Evolutionary conservation across 2,888 invertebrate genomes (phyloP), one percentile per base, ranked within the genome.

Genomic region (Hirtodrosophila alboralis): DNA sequence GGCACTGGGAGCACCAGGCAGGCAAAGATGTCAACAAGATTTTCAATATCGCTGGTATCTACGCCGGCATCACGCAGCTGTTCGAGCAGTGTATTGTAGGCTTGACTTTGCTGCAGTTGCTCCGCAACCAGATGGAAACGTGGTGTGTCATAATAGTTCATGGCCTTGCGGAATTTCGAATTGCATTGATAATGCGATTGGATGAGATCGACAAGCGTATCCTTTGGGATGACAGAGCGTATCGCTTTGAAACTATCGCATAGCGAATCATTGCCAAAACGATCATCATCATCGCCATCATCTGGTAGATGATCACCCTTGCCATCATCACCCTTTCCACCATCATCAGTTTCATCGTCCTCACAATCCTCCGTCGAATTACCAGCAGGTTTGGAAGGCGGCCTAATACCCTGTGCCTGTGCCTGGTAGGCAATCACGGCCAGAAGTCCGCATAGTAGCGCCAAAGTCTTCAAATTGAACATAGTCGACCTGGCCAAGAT

Each of bases 231-330:
- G 8, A 70, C 16, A 8, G 30, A 59, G 7, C 86, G 69, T 9
- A 85, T 18, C 1, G 49, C 56, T 14, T 73, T 81, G 36, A 85
- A 81, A 9, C 47, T 44, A 0, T 7, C 3, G 9, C 87, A 85
- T 3, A 85, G 28, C 1, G 43, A 4, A 38, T 62, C 10, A 14
- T 43, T 38, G 13, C 56, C 45, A 13, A 38, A 28, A 3, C 31
- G 30, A 45, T 21, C 10, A 0, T 12, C 13, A 14, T 13, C 18
- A 3, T n/a, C 34, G 5, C 7, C 38, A 1, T 12, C 30, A 5
- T 1, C 14, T 6, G n/a, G 18, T n/a, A n/a, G n/a, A n/a, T n/a
- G n/a, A n/a, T n/a, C n/a, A n/a, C n/a, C n/a, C n/a, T n/a, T n/a
- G n/a, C n/a, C n/a, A n/a, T n/a, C n/a, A n/a, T n/a, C n/a, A n/a